phyloP scores from a whole-genome alignment of 2,113 vertebrate species.

The Pyrgilauda ruficollis region DNA sequence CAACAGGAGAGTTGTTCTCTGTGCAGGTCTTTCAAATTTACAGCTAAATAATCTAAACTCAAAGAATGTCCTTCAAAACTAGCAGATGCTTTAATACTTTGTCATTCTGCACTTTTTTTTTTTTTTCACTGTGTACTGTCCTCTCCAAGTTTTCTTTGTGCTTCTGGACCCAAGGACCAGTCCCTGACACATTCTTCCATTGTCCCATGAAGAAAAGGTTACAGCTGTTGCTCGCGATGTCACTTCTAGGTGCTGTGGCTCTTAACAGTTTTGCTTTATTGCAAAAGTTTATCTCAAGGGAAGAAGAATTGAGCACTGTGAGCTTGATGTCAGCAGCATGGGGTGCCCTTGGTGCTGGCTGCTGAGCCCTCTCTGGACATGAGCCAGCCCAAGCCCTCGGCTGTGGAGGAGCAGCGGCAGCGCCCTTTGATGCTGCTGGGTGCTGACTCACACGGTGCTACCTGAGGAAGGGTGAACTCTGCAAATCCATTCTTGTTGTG shows the following conservation, averaged over 20 bases:
- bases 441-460: neutral
- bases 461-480: neutral
- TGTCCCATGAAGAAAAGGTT: neutral
- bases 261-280: neutral
- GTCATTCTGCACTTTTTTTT: neutral
- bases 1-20: neutral
- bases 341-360: neutral
- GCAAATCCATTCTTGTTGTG: conserved; percentile 38
- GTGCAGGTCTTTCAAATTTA: neutral
- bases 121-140: neutral
- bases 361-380: neutral
- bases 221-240: neutral
- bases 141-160: neutral
- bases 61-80: neutral
- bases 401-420: neutral
- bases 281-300: neutral
- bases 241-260: neutral
- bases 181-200: neutral
- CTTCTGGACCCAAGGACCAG: neutral
- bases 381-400: neutral
- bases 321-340: neutral
- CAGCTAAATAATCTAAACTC: neutral
- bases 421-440: neutral
- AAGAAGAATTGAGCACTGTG: neutral
- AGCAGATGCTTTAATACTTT: neutral